A percentile compares a stretch with the other conserved stretches of the same genome.
Conservation (phyloP, 2,888 invertebrate species). For the Sarcophaga carnaria region DNA sequence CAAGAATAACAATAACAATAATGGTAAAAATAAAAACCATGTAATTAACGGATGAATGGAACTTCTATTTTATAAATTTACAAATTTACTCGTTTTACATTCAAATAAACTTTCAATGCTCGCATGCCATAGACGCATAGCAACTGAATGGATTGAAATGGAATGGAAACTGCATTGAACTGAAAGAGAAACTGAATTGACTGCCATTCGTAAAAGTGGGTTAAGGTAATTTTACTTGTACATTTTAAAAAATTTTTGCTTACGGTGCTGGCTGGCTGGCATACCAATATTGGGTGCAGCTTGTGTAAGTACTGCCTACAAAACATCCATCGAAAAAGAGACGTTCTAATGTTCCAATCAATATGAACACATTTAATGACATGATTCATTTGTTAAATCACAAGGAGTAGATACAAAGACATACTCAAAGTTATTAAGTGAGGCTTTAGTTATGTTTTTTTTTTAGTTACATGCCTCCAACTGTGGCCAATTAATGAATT, state of each 20-base stretch:
- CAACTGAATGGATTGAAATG: constrained; percentile 12
- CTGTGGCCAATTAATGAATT: constrained; percentile 42
- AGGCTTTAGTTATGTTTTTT: neutral
- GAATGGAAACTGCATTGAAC: constrained; percentile 15
- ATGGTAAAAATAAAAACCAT: constrained; percentile 25
- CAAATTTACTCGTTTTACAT: neutral
- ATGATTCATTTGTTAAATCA: constrained; percentile 27
- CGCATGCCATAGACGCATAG: constrained; percentile 22
- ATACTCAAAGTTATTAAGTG: constrained; percentile 7
- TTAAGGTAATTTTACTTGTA: constrained; percentile 74
- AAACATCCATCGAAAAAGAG: neutral
- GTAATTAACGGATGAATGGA: constrained; percentile 64
- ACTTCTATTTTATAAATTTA: constrained; percentile 32
- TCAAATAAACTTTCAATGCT: constrained; percentile 8
- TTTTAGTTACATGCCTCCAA: constrained; percentile 4
- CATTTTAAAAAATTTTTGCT: constrained; percentile 18
- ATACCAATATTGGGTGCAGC: constrained; percentile 68
- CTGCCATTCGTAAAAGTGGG: constrained; percentile 70
- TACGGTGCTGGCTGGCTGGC: constrained; percentile 24
- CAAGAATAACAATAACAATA: neutral
- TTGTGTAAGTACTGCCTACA: constrained; percentile 14
- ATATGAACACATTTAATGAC: constrained; percentile 42
- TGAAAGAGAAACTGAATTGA: constrained; percentile 50
- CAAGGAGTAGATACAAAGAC: constrained; percentile 64
- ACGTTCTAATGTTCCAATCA: neutral